Conservation (phyloP, 2,888 invertebrate genomes). For the Cremastinae sp. region DNA sequence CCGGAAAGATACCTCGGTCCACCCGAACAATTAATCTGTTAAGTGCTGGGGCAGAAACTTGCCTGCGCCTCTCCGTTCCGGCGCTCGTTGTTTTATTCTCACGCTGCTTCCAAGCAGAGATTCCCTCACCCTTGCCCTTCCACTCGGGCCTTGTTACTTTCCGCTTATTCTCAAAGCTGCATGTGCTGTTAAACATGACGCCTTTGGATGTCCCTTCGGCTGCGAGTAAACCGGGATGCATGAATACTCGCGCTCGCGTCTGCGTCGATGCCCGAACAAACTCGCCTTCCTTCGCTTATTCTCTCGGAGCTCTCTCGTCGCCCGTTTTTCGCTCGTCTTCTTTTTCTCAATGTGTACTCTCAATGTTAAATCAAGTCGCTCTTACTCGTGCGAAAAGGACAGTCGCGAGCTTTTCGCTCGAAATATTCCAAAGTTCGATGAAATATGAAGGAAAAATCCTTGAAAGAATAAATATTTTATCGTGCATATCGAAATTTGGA, state of each 20-base stretch:
- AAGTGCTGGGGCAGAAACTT: constrained; percentile 47
- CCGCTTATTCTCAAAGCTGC: constrained; percentile 3
- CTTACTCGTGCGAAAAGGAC: too few species aligned
- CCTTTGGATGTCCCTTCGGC: constrained; percentile 13
- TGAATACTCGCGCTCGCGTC: too few species aligned
- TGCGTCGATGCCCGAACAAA: not conserved
- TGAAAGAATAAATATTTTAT: too few species aligned
- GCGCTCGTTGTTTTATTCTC: constrained; percentile 39
- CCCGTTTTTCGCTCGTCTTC: too few species aligned
- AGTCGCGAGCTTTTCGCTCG: too few species aligned
- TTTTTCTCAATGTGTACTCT: too few species aligned
- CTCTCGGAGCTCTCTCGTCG: too few species aligned
- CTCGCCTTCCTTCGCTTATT: too few species aligned
- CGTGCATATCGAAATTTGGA: too few species aligned
- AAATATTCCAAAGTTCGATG: too few species aligned
- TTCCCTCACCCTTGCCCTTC: constrained; percentile 5
- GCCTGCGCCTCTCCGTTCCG: constrained; percentile 29
- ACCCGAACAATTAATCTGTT: constrained; percentile 64
- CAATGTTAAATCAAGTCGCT: too few species aligned
- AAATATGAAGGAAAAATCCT: too few species aligned
- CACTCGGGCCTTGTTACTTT: constrained; percentile 12
- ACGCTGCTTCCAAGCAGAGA: constrained; percentile 8
- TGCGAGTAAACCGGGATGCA: constrained; percentile 4
- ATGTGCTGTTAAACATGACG: constrained; percentile 10
- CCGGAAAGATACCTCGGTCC: constrained; percentile 25